Evolutionary conservation across 2,113 vertebrate species (phyloP).

Genomic region (Thamnophis sirtalis): DNA sequence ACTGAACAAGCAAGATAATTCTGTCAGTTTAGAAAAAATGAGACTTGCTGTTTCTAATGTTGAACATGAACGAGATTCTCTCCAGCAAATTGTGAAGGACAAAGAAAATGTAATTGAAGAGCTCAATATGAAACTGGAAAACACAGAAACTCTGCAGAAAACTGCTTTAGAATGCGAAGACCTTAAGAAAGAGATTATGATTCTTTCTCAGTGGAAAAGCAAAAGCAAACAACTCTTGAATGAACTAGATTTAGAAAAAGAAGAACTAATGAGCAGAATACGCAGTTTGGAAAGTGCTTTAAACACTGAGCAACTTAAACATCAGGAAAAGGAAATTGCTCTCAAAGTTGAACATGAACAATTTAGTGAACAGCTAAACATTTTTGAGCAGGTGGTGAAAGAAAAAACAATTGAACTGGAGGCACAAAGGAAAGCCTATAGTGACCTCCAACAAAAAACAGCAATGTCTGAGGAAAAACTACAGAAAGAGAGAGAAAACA

Average conservation of each 20-base stretch:
- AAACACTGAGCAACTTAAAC: slow-evolving; percentile 60
- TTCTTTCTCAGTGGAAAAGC: slow-evolving; percentile 77
- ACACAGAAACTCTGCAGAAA: slow-evolving; percentile 68
- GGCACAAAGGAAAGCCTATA: slow-evolving; percentile 66
- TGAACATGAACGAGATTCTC: slow-evolving; percentile 73
- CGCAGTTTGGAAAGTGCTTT: slow-evolving; percentile 71
- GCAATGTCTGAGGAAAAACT: slow-evolving; percentile 73
- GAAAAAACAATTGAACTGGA: slow-evolving; percentile 73
- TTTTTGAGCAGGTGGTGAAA: slow-evolving; percentile 73
- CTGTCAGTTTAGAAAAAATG: slow-evolving; percentile 68
- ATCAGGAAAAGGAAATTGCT: slow-evolving; percentile 61
- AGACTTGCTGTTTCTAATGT: slow-evolving; percentile 73
- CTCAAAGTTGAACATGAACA: slow-evolving; percentile 70
- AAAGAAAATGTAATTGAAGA: slow-evolving; percentile 75
- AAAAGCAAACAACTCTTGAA: slow-evolving; percentile 73
- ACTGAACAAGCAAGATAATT: slow-evolving; percentile 71
- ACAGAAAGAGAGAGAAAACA: slow-evolving; percentile 78
- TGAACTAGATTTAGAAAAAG: slow-evolving; percentile 72
- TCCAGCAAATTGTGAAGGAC: slow-evolving; percentile 74
- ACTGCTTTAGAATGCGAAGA: slow-evolving; percentile 70
- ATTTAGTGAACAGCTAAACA: slow-evolving; percentile 69
- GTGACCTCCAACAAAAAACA: slow-evolving; percentile 67
- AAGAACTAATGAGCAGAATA: slow-evolving; percentile 68
- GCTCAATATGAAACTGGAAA: slow-evolving; percentile 69
- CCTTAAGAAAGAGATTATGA: slow-evolving; percentile 67